Base-by-base conservation (phyloP, 2,888 invertebrate species). In the Rhaphigaster nebulosa region DNA sequence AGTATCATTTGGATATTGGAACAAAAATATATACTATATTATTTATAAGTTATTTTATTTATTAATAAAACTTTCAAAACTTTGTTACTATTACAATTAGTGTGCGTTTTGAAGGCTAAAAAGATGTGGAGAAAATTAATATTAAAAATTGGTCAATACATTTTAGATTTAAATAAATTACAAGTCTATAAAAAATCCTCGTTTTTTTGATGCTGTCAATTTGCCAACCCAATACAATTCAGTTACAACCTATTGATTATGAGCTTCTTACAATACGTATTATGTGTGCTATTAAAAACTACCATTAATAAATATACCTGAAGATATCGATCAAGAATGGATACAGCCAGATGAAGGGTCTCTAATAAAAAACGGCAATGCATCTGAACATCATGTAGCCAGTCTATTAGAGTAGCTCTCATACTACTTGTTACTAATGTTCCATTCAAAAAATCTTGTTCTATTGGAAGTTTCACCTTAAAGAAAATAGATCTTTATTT, bases 361-460 rank as follows among this genome's bases (percentile, higher is more conserved):
- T 99, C 99, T 90, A 97, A 95, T 34, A 97, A 94, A 90, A 98
- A 94, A 92, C 96, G 96, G 94, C 98, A 99, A 93, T 98, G 97
- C 88, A 95, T 94, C 93, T 98, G 98, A 20, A 99, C 98, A 93
- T 98, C 98, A 38, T 98, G 97, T 90, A 99, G 95, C 99, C 99
- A 99, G 93, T 99, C 98, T 91, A 99, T 95, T 34, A 99, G 95
- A 89, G 98, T 97, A n/a, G 96, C 95, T 92, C 99, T 95, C 98
- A 99, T 99, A 93, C 96, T 96, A 1, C 97, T 95, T 23, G 97
- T 97, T n/a, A 89, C 50, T 50, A 29, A 76, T 29, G 80, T 76
- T 6, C 54, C 54, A 3, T 29, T 38, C 26, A 88, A 56, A 50
- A 76, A 76, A 15, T 76, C 70, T 29, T 76, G 70, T 13, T 80